phyloP scores from a whole-genome alignment of 1,140 invertebrate genomes.

The Trachymyrmex septentrionalis region DNA sequence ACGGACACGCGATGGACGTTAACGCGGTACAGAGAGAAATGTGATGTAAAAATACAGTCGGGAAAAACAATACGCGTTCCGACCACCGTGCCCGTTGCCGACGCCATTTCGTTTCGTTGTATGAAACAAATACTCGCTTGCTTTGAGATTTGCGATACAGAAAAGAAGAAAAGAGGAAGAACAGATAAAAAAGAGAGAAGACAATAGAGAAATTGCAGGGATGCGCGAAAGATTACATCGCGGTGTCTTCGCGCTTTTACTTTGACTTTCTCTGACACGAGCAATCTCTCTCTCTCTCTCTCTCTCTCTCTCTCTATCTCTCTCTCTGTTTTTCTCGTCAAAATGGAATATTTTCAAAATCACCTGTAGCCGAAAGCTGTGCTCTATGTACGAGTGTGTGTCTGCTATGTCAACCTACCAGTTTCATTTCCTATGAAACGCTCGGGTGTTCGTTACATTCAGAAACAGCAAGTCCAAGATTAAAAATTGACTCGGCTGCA shows the following conservation, averaged over 20 bases:
- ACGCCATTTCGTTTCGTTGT: slow-evolving; percentile 17
- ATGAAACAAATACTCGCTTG: slow-evolving; percentile 12
- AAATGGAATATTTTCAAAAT: slow-evolving; percentile 56
- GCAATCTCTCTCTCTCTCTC: slow-evolving; percentile 40
- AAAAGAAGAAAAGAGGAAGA: slow-evolving; percentile 9
- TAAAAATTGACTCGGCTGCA: background rate
- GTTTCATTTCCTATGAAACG: slow-evolving; percentile 25
- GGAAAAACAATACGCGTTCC: slow-evolving; percentile 65
- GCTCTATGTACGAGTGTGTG: background rate
- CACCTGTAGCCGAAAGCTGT: background rate
- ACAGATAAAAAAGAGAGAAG: slow-evolving; percentile 4
- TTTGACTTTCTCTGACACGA: slow-evolving; percentile 33
- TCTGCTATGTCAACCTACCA: background rate
- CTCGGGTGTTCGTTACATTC: background rate
- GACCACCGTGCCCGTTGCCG: slow-evolving; percentile 33
- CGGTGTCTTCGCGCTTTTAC: slow-evolving; percentile 43
- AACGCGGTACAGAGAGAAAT: background rate
- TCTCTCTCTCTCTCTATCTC: too few species aligned
- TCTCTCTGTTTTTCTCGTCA: slow-evolving; percentile 8
- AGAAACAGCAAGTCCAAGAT: background rate
- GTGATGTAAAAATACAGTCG: slow-evolving; percentile 62
- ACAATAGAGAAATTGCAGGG: slow-evolving; percentile 37
- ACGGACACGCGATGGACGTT: slow-evolving; percentile 64
- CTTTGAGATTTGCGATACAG: slow-evolving; percentile 55
- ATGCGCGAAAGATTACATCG: slow-evolving; percentile 17